Evolutionary conservation across 1,140 invertebrate species (phyloP), one percentile per base, ranked within the genome.

Genomic region (Stratiolaelaps scimitus): DNA sequence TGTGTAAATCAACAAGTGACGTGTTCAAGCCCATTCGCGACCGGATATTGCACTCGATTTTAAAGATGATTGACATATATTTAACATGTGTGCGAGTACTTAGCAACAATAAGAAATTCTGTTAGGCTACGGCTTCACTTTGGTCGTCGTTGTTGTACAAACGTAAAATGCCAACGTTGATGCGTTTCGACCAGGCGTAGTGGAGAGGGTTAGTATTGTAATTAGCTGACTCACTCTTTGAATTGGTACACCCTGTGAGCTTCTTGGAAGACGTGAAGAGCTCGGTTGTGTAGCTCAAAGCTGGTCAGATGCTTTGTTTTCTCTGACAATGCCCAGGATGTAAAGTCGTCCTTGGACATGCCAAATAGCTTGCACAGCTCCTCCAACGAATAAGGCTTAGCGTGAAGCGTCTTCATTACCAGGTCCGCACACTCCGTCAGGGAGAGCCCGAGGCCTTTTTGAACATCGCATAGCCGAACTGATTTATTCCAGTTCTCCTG

Each of bases 281-380:
- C 88, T 69, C 95, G 80, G 71, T 94, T 83, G 68, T 81, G 78
- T 5, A 96, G 76, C 74, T 89, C 86, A 75, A 96, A 93, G n/a
- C 66, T 34, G 19, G 65, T 34, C 13, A 70, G 43, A 30, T 64
- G 1, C 23, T 19, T 65, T 10, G 69, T 70, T 40, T 70, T 70
- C 34, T 67, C 45, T 45, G 44, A 69, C 43, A 70, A 43, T 19
- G 67, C 64, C 13, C 40, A 64, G 6, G 7, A 20, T 17, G 17
- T 79, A 68, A 96, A 76, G 70, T 84, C 81, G 43, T 83, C 77
- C 69, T 81, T 76, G 43, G 77, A 81, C 0, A 87, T 81, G 20
- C 78, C 79, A 64, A 94, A 78, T 53, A 83, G 74, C 44, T 79
- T 64, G 69, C 80, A 81, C 67, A 96, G 80, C 77, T 96, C 90